Percentiles rank a stretch among this genome's conserved stretches.
Evolutionary conservation across 2,113 vertebrate species (phyloP).

Genomic region (Colistium nudipinnis): DNA sequence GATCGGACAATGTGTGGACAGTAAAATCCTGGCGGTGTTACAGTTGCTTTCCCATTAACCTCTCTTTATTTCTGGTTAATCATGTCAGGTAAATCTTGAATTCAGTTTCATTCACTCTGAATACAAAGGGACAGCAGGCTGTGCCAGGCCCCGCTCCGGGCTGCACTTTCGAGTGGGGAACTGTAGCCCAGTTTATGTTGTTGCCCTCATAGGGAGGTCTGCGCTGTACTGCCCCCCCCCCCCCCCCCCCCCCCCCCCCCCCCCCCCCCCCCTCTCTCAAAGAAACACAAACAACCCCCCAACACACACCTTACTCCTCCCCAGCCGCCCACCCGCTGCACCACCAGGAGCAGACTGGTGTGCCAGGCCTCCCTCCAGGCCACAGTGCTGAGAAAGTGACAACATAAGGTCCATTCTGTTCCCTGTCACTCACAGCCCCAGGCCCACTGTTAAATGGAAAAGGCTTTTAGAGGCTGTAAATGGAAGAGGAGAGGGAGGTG

Average conservation of each 20-base stretch:
- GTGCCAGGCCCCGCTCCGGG: slow-evolving; percentile 35
- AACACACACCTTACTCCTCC: not conserved
- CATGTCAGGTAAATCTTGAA: slow-evolving; percentile 17
- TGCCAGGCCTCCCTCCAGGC: slow-evolving; percentile 78
- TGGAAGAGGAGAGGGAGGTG: slow-evolving; percentile 59
- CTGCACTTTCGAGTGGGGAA: slow-evolving; percentile 41
- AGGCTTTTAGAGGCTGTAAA: slow-evolving; percentile 81
- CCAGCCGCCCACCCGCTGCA: slow-evolving; percentile 31
- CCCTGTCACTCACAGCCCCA: slow-evolving; percentile 79
- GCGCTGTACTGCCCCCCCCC: slow-evolving; percentile 8
- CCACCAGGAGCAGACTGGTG: slow-evolving; percentile 63
- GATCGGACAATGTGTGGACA: slow-evolving; percentile 33
- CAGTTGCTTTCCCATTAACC: slow-evolving; percentile 3
- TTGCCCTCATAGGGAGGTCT: slow-evolving; percentile 52
- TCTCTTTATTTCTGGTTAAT: slow-evolving; percentile 39
- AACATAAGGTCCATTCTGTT: slow-evolving; percentile 83
- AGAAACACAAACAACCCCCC: no score
- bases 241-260: not conserved
- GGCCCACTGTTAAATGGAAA: slow-evolving; percentile 77
- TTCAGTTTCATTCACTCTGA: slow-evolving; percentile 19
- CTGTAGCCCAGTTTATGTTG: slow-evolving; percentile 47
- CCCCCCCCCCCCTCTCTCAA: not conserved
- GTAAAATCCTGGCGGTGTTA: not conserved
- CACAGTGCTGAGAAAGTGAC: slow-evolving; percentile 73
- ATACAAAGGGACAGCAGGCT: slow-evolving; percentile 24